phyloP scores from a whole-genome alignment of 2,888 invertebrate species.

The Clitarchus hookeri region DNA sequence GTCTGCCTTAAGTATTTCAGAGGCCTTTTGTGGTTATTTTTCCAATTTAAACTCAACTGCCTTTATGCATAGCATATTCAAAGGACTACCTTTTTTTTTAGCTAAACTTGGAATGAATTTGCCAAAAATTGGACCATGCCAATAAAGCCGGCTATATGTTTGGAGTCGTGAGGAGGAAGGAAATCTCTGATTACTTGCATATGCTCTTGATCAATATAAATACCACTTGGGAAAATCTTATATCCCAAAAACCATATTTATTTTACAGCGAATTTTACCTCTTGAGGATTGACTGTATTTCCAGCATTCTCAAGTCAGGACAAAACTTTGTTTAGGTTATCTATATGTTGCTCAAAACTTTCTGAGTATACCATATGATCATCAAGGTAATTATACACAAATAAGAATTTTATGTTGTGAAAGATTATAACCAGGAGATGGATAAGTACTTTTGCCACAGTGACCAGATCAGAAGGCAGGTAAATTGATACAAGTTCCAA shows the following conservation, averaged over 20 bases:
- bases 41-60: neutral
- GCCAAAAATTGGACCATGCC: neutral
- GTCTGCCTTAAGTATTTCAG: neutral
- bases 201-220: neutral
- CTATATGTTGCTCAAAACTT: slow-evolving; percentile 3
- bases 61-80: neutral
- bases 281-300: neutral
- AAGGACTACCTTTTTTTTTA: neutral
- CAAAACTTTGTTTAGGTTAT: neutral
- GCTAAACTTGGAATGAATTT: neutral
- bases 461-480: neutral
- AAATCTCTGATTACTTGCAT: neutral
- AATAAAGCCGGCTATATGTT: neutral
- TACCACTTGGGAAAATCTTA: neutral
- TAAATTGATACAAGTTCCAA: no score
- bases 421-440: neutral
- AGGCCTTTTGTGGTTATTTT: slow-evolving; percentile 11
- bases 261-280: neutral
- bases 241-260: neutral
- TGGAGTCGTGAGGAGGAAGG: neutral
- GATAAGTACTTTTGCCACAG: neutral
- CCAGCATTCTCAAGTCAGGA: neutral
- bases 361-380: neutral
- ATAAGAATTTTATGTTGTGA: no score
- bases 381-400: slow-evolving; percentile 16